Conservation (phyloP, 2,797 vertebrate genomes). For the Pseudopleuronectes americanus region DNA sequence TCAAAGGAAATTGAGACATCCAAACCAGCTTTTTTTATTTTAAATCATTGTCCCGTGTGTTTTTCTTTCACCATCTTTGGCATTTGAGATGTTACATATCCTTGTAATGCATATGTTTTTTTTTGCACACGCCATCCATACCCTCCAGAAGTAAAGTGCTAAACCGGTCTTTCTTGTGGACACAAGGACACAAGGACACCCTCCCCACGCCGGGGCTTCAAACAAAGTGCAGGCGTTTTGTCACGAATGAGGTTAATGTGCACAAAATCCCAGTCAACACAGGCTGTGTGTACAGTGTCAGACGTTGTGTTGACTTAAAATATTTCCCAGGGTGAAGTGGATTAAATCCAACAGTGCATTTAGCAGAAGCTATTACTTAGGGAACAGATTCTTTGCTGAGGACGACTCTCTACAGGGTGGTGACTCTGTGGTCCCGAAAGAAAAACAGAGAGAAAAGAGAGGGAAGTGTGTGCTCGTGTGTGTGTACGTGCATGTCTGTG, state of each 20-base stretch:
- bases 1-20: conserved; percentile 51
- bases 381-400: conserved; percentile 61
- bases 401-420: conserved; percentile 61
- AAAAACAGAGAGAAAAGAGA: conserved; percentile 45
- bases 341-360: conserved; percentile 69
- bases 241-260: conserved; percentile 61
- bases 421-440: conserved; percentile 63
- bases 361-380: conserved; percentile 70
- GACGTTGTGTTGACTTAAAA: conserved; percentile 77
- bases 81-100: conserved; percentile 30
- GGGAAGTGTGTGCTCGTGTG: conserved; percentile 19
- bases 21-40: conserved; percentile 39
- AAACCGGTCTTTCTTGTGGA: conserved; percentile 50
- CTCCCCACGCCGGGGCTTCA: conserved; percentile 22
- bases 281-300: conserved; percentile 71
- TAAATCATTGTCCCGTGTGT: conserved; percentile 30
- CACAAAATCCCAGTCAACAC: conserved; percentile 72
- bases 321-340: conserved; percentile 77
- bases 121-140: neutral
- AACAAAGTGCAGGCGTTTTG: conserved; percentile 53
- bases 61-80: conserved; percentile 20
- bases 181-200: conserved; percentile 42
- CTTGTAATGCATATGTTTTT: conserved; percentile 35
- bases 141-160: neutral
- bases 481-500: conserved; percentile 24